Conservation (phyloP, 1,140 invertebrate genomes). For the Cydia strobilella region DNA sequence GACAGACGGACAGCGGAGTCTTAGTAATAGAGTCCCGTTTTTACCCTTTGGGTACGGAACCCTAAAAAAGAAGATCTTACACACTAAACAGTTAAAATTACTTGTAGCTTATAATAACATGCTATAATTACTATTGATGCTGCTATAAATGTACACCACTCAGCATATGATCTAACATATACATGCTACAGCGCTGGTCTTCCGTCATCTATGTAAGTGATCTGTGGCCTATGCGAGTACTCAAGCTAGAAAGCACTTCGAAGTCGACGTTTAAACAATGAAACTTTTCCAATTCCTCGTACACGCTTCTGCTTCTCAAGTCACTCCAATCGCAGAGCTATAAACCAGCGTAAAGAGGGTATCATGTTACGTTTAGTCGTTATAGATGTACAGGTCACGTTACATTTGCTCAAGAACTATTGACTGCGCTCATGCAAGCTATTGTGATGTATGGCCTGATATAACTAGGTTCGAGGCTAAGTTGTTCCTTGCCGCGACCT, state of each 20-base stretch:
- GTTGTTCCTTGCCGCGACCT: constrained; percentile 4
- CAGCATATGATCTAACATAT: too few species aligned
- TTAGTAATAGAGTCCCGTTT: too few species aligned
- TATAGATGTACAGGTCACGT: background rate
- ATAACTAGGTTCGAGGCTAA: constrained; percentile 4
- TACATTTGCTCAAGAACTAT: background rate
- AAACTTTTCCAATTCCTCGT: constrained; percentile 17
- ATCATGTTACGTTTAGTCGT: background rate
- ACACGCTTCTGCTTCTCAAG: background rate
- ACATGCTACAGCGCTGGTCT: too few species aligned
- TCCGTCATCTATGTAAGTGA: too few species aligned
- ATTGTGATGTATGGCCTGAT: background rate
- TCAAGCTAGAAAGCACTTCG: constrained; percentile 4
- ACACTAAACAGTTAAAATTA: too few species aligned
- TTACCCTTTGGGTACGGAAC: too few species aligned
- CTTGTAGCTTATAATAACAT: too few species aligned
- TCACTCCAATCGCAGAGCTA: background rate
- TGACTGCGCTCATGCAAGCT: background rate
- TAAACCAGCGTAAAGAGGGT: background rate
- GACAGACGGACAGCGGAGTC: too few species aligned
- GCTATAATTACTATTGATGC: too few species aligned
- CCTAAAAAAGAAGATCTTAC: too few species aligned
- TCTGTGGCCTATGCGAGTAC: background rate
- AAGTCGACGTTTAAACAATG: constrained; percentile 27
- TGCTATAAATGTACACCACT: too few species aligned